These are phyloP conservation scores for Cryptotermes secundus DNA, from an alignment of 1,140 invertebrate species.

Conservation along the genomic window DNA sequence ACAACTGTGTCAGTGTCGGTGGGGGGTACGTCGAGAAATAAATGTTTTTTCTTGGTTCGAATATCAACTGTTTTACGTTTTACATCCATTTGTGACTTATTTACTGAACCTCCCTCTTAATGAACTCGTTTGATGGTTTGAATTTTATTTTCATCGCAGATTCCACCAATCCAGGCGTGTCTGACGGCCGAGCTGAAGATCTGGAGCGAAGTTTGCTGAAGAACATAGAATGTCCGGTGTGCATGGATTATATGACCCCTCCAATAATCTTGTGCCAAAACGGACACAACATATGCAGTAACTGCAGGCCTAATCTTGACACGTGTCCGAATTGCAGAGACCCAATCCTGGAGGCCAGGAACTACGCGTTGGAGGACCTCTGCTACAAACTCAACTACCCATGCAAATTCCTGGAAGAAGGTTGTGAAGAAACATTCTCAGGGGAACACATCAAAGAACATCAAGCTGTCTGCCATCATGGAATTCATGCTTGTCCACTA, in stretches of 20 bases:
- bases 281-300: conserved; percentile 27
- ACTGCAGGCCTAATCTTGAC: conserved; percentile 1
- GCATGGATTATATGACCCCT: conserved; percentile 21
- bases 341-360: background rate
- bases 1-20: too few species aligned
- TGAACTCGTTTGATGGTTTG: too few species aligned
- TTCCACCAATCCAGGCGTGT: background rate
- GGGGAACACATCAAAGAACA: background rate
- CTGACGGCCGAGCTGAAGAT: background rate
- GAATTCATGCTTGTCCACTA: background rate
- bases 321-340: conserved; percentile 18
- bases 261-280: background rate
- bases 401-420: conserved; percentile 7
- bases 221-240: conserved; percentile 26
- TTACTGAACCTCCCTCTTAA: too few species aligned
- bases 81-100: too few species aligned
- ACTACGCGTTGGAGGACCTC: background rate
- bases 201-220: background rate
- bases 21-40: too few species aligned
- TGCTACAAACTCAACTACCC: background rate
- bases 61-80: too few species aligned
- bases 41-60: too few species aligned
- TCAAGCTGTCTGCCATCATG: background rate
- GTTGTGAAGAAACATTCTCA: background rate
- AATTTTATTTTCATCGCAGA: background rate